Conservation (phyloP, 2,797 vertebrate genomes). For the Oreortyx pictus region DNA sequence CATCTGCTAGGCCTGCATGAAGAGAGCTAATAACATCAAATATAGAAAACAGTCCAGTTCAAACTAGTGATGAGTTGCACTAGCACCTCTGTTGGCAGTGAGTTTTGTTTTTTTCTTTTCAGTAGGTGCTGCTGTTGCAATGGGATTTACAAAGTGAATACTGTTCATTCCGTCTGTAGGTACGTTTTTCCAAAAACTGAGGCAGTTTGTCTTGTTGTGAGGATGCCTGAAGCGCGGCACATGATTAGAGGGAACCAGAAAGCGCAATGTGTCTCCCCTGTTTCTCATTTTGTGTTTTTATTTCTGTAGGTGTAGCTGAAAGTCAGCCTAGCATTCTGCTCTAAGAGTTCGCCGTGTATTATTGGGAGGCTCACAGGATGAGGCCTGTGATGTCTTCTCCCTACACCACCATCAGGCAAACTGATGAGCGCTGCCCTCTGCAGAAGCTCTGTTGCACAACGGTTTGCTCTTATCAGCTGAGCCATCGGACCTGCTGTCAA, state of each 20-base stretch:
- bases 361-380: neutral
- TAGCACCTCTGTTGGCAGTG: neutral
- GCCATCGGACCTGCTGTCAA: neutral
- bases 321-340: neutral
- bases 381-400: neutral
- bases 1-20: neutral
- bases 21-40: neutral
- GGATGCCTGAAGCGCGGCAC: neutral
- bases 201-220: neutral
- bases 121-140: neutral
- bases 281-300: neutral
- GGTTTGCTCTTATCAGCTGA: slow-evolving; percentile 2
- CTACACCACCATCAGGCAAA: neutral
- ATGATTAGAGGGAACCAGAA: neutral
- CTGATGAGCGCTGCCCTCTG: neutral
- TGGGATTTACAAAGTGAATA: neutral
- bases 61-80: neutral
- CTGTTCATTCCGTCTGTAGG: neutral
- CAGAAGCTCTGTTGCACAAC: neutral
- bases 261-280: neutral
- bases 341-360: neutral
- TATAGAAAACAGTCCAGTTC: neutral
- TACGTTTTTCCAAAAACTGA: neutral
- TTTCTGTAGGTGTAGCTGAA: neutral
- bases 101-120: neutral